Base-by-base conservation (phyloP, 2,113 vertebrate species). In the Phaetusa simplex region DNA sequence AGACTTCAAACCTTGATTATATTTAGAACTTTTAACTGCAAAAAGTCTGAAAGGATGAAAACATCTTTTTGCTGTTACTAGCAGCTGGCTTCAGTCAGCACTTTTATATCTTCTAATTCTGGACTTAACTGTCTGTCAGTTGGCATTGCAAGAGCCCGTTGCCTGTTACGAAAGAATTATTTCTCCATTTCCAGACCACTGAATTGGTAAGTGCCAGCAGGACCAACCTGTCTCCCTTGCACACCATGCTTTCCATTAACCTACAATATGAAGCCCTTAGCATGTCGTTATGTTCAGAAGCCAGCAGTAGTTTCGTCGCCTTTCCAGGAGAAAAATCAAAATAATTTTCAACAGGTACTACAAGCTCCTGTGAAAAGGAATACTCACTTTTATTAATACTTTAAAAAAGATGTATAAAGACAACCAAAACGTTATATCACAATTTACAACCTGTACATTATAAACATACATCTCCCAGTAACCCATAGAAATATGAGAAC, bases 321-420 rank as follows among this genome's bases (percentile, higher is more conserved):
- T 62, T 95, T 53, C 38, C 65, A 66, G 59, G 32, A 78, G 62
- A 77, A 94, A 93, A 89, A 70, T 8, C 12, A 50, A 82, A 71
- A n/a, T 40, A 18, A 73, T 69, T 95, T 91, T 76, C 30, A 86
- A 30, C 2, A 21, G 38, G 27, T 38, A 53, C 9, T 40, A 58
- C 14, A 61, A 77, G 22, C 12, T 62, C 82, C 53, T 91, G 66
- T 80, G 82, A 86, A 92, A 95, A 76, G 29, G 27, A 91, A 72
- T 34, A 82, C 26, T 58, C 12, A 20, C 4, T 73, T 95, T 97
- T 95, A 97, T 96, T 96, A 81, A 94, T 56, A 72, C 42, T 72
- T 96, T 3, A 9, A 19, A 85, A 73, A 90, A 87, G 2, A 32
- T 38, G 2, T 47, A 27, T 71, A 66, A 86, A 82, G 59, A 67